Percentiles rank a stretch among this genome's conserved stretches.
These are phyloP conservation scores for Hozukius guyotensis DNA, from an alignment of 2,797 vertebrate species.

Conservation along the genomic window DNA sequence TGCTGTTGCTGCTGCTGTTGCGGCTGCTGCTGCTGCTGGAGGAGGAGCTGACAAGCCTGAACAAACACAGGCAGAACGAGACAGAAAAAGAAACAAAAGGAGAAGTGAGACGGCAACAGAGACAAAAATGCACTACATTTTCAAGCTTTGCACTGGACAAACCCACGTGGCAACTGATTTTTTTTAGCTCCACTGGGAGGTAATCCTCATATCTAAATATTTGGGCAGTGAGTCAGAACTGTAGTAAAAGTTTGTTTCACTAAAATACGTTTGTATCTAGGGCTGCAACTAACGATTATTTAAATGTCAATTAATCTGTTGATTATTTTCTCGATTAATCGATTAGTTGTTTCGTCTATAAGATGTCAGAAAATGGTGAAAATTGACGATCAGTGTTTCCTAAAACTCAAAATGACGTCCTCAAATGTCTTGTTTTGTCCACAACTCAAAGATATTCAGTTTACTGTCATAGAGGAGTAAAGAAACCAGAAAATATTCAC, in stretches of 20 bases:
- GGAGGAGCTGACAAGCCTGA: conserved; percentile 96
- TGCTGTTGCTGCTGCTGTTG: conserved; percentile 86
- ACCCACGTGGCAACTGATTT: neutral
- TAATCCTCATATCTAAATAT: neutral
- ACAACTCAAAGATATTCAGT: too few relatives aligned
- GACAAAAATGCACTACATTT: neutral
- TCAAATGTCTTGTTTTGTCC: too few relatives aligned
- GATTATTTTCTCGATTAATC: too few relatives aligned
- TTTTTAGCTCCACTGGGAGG: neutral
- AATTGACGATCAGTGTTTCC: too few relatives aligned
- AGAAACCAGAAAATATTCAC: too few relatives aligned
- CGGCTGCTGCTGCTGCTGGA: conserved; percentile 86
- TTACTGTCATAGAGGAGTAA: too few relatives aligned
- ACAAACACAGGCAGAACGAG: neutral
- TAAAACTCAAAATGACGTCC: too few relatives aligned
- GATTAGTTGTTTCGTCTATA: too few relatives aligned
- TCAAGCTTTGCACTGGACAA: neutral
- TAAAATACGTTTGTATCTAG: neutral
- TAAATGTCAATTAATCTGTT: too few relatives aligned
- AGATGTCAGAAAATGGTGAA: neutral
- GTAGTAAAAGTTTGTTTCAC: neutral
- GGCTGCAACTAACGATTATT: too few relatives aligned
- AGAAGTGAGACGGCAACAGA: neutral
- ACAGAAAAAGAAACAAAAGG: conserved; percentile 1
- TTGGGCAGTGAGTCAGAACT: neutral